A percentile compares a stretch with the other conserved stretches of the same genome.
Evolutionary conservation across 2,113 vertebrate species (phyloP).

Genomic region (Sebastes fasciatus): DNA sequence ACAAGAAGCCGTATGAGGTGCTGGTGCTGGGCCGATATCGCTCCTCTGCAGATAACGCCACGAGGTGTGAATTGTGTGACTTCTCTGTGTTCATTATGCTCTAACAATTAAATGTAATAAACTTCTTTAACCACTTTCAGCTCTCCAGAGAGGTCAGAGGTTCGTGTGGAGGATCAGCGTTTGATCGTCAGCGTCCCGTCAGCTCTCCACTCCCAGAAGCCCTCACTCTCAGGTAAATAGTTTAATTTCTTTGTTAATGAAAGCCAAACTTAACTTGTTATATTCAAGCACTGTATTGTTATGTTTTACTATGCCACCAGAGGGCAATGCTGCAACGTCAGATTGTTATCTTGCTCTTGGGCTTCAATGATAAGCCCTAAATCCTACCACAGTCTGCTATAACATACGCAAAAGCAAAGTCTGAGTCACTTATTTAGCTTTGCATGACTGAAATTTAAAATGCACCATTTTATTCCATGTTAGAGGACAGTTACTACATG

Average conservation of each 20-base stretch:
- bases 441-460: conserved; percentile 3
- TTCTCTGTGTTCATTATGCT: background rate
- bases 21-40: conserved; percentile 89
- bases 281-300: background rate
- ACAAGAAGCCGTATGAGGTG: conserved; percentile 97
- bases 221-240: conserved; percentile 88
- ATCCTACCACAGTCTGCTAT: background rate
- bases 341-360: conserved; percentile 17
- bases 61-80: conserved; percentile 56
- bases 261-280: too few species aligned
- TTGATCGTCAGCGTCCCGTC: conserved; percentile 94
- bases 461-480: background rate
- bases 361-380: conserved; percentile 4
- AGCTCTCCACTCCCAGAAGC: conserved; percentile 95
- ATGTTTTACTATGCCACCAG: conserved; percentile 76
- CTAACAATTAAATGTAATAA: background rate
- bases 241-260: background rate
- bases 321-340: conserved; percentile 81
- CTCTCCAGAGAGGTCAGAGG: conserved; percentile 50
- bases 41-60: conserved; percentile 33
- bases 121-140: conserved; percentile 69
- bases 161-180: conserved; percentile 86
- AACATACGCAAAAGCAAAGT: background rate
- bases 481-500: background rate
- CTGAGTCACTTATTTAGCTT: conserved; percentile 3